Base-by-base conservation (phyloP, 2,797 vertebrate species). In the Siniperca undulata region DNA sequence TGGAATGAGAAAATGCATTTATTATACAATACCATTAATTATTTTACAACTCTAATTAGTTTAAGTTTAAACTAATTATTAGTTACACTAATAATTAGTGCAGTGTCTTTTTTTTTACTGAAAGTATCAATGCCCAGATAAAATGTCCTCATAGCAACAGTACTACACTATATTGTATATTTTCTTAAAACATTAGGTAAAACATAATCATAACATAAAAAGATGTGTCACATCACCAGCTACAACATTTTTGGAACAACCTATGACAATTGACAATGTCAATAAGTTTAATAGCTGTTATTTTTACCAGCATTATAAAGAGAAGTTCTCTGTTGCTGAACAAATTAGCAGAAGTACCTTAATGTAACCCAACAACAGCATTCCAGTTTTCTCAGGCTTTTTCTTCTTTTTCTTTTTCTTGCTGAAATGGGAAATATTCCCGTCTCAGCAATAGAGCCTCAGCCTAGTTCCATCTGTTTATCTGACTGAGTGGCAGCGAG, bases 391-490 rank as follows among this genome's bases (percentile, higher is more conserved):
- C 44, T 71, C n/a, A 40, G 44, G 8, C 8, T 68, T 70, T 76
- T 73, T 14, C 53, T 81, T 81, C 20, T 60, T 44, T 74, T 77
- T 71, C 22, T 20, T 67, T 59, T 42, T 14, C 30, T 44, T 56
- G 10, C 38, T n/a, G 17, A 77, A 80, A 84, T 64, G 50, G 19
- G 36, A 77, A 80, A 67, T 65, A 38, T 73, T 65, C 69, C 71
- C 8, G 20, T 80, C 70, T 84, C 59, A 42, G 53, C 27, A 53
- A 40, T 65, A 68, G 67, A 46, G 55, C 73, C 77, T 75, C 74
- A 76, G 81, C 75, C 55, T 53, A 40, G 58, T 61, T 89, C 80
- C 86, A 85, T 91, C 78, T 93, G 88, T 88, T 83, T 77, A 83
- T 83, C 77, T 71, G 77, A 80, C 75, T 80, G 81, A 90, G 83